Percentiles rank a stretch among this genome's conserved stretches.
phyloP scores from a whole-genome alignment of 1,140 invertebrate species.

The Scaptomyza graminum region DNA sequence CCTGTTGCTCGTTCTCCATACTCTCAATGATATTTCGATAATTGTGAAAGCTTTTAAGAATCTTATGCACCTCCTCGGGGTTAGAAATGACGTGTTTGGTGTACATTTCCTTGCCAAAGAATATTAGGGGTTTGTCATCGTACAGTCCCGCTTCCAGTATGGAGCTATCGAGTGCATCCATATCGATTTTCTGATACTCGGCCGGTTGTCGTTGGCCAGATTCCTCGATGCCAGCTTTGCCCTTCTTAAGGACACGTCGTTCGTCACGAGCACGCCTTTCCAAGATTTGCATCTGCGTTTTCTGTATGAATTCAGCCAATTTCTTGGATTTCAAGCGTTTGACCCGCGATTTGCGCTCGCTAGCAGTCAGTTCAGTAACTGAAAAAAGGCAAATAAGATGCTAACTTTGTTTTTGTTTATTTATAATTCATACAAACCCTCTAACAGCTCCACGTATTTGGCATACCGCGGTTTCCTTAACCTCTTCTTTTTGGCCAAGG shows the following conservation, averaged over 20 bases:
- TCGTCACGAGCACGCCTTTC: slow-evolving; percentile 71
- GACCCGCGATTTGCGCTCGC: slow-evolving; percentile 87
- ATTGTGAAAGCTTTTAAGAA: slow-evolving; percentile 74
- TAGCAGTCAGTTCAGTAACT: slow-evolving; percentile 87
- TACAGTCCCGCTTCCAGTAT: slow-evolving; percentile 62
- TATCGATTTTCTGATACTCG: slow-evolving; percentile 73
- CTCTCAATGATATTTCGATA: slow-evolving; percentile 83
- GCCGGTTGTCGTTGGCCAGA: slow-evolving; percentile 53
- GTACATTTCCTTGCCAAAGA: slow-evolving; percentile 75
- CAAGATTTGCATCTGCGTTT: slow-evolving; percentile 84
- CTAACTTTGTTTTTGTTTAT: background rate
- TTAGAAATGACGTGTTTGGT: slow-evolving; percentile 64
- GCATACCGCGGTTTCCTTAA: slow-evolving; percentile 71
- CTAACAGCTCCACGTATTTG: slow-evolving; percentile 78
- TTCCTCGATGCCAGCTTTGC: slow-evolving; percentile 76
- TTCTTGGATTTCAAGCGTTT: slow-evolving; percentile 87
- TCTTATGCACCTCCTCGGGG: slow-evolving; percentile 67
- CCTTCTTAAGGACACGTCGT: slow-evolving; percentile 66
- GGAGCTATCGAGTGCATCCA: slow-evolving; percentile 65
- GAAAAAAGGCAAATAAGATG: slow-evolving; percentile 43
- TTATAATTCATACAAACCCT: slow-evolving; percentile 50
- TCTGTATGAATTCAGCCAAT: slow-evolving; percentile 86
- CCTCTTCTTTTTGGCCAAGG: slow-evolving; percentile 64
- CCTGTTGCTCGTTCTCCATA: slow-evolving; percentile 84
- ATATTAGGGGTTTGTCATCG: slow-evolving; percentile 77